Conservation (phyloP, 2,113 vertebrate species). For the Gnathonemus echidnorhynchus region DNA sequence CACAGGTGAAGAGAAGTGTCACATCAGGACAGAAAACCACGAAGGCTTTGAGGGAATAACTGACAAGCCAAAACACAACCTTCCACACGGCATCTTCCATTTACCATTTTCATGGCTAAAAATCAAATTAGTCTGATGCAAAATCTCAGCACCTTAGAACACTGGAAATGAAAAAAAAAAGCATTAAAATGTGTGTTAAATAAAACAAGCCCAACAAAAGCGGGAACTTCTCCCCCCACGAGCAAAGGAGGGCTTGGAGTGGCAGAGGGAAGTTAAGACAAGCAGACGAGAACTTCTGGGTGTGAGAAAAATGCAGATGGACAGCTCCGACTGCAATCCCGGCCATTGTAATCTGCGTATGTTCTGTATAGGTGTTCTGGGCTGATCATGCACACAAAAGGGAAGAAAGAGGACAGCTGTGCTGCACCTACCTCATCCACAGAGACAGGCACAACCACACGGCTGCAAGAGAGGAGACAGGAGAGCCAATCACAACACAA, state of each 20-base stretch:
- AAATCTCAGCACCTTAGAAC: not conserved
- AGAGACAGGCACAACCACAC: slow-evolving; percentile 85
- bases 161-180: not conserved
- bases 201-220: not conserved
- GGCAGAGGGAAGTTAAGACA: not conserved
- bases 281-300: not conserved
- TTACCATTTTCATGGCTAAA: not conserved
- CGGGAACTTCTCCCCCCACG: not conserved
- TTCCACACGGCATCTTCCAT: not conserved
- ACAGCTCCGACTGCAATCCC: not conserved
- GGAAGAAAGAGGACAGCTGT: not conserved
- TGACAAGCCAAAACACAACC: not conserved
- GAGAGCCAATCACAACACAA: not conserved
- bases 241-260: too few relatives aligned
- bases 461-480: slow-evolving; percentile 60
- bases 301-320: not conserved
- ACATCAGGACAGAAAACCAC: not conserved
- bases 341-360: not conserved
- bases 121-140: not conserved
- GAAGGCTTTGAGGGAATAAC: not conserved
- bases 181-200: not conserved
- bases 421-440: slow-evolving; percentile 86
- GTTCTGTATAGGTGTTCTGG: not conserved
- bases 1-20: not conserved
- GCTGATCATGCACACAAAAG: not conserved